Base-by-base conservation (phyloP, 2,888 invertebrate species). In the Reticulitermes lucifugus region DNA sequence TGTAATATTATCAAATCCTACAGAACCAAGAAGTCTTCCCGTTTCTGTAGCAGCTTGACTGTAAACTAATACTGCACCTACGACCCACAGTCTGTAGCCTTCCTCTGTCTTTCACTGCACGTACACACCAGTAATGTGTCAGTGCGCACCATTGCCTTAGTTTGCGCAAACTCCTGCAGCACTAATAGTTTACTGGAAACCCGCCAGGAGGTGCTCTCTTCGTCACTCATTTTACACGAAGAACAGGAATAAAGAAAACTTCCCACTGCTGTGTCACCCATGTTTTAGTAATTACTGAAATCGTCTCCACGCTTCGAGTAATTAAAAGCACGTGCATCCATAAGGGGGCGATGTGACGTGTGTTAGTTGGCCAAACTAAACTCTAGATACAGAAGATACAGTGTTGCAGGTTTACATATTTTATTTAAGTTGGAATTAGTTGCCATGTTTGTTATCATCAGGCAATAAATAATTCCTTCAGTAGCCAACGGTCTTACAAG, bases 301-400 rank as follows among this genome's bases (percentile, higher is more conserved):
- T 65, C 7, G 65, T 73, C 41, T 41, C 73, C 73, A 41, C 73
- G 41, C 73, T 73, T 73, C 22, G 73, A 41, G 73, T 73, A 73
- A 73, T 73, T 73, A 73, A 73, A 73, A 73, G 73, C 73, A 73
- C 41, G 73, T 73, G 73, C 73, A 73, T 41, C 29, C 41, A 41
- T 18, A 25, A 71, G 35, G 71, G 29, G n/a, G 6, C 2, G 65
- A n/a, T 65, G 25, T 65, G 25, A 25, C 14, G 25, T 25, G 65
- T n/a, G 65, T 65, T 65, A n/a, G 65, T 65, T 65, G 65, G 65
- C 65, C n/a, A 14, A 65, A 65, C 65, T 65, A 65, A 65, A n/a
- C 65, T 65, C n/a, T 25, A n/a, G 65, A 65, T 65, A 65, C n/a
- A 41, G 73, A 21, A 41, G 73, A 41, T 41, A 73, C 41, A 5